Base-by-base conservation (phyloP, 2,797 vertebrate genomes). In the Intellagama lesueurii region DNA sequence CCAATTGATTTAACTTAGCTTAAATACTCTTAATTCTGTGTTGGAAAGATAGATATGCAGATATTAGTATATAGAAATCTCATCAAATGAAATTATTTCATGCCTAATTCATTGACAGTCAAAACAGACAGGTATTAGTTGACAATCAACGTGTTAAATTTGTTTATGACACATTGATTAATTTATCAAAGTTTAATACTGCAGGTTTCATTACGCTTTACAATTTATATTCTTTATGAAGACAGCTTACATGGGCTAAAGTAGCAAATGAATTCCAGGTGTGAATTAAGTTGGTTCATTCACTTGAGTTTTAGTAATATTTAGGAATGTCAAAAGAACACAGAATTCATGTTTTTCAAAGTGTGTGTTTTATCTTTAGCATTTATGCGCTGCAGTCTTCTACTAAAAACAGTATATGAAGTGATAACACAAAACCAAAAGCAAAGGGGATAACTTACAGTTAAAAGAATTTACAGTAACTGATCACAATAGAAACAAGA, bases 181-280 rank as follows among this genome's bases (percentile, higher is more conserved):
- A 11, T 22, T 79, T 86, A 79, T 17, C 64, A 28, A 47, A 64
- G 49, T 79, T 79, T 52, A 49, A n/a, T 69, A 69, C n/a, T 87
- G 44, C 76, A 69, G 19, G 19, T 70, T 52, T 69, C 35, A 70
- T 80, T 64, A 87, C 40, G 35, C n/a, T 14, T 87, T 44, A 80
- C n/a, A 80, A 79, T 87, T 80, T 44, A 56, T 80, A 68, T 80
- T 87, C 60, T 86, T 69, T 86, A 79, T n/a, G 26, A 86, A 49
- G 47, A 40, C 40, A 86, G 44, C 9, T 75, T 66, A 26, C 16
- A n/a, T 30, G 9, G 60, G 7, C 75, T 28, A 66, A 79, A 49
- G 22, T 86, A 79, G 44, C 19, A 79, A 69, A 66, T 69, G 5
- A 32, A 52, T 70, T 35, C 69, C 78, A 52, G 79, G 32, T 80